Evolutionary conservation across 2,797 vertebrate genomes (phyloP).

Genomic region (Heteromormyrus szaboi): DNA sequence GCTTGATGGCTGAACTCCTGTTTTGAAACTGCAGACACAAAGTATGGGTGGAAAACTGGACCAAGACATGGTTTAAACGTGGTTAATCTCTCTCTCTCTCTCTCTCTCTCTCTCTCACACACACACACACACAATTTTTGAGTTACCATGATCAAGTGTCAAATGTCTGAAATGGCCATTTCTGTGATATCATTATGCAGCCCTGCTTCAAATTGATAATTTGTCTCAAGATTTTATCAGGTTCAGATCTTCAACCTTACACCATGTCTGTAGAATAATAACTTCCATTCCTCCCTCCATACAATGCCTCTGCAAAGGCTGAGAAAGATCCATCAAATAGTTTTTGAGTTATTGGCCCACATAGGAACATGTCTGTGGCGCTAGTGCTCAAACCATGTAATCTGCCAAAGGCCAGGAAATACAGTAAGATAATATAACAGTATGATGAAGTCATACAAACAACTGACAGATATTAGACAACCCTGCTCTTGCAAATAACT

Average conservation of each 20-base stretch:
- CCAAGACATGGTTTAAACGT: neutral
- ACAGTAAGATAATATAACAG: neutral
- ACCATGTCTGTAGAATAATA: neutral
- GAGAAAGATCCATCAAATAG: neutral
- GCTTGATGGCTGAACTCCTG: neutral
- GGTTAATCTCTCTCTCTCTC: neutral
- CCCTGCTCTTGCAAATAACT: neutral
- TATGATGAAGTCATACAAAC: neutral
- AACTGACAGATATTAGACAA: neutral
- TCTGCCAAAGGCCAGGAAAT: neutral
- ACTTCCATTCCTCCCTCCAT: neutral
- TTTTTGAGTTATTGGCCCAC: neutral
- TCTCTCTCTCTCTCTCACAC: neutral
- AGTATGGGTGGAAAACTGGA: neutral
- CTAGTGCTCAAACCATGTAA: neutral
- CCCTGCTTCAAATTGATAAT: neutral
- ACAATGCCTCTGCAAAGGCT: neutral
- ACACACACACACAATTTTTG: neutral
- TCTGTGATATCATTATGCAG: neutral
- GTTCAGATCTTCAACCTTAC: neutral
- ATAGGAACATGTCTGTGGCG: neutral
- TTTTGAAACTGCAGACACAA: neutral
- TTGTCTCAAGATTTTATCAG: neutral
- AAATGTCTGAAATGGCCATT: neutral
- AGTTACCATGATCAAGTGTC: neutral